Percentiles rank a stretch among this genome's conserved stretches.
Evolutionary conservation across 2,113 vertebrate genomes (phyloP).

Genomic region (Varanus salvator): DNA sequence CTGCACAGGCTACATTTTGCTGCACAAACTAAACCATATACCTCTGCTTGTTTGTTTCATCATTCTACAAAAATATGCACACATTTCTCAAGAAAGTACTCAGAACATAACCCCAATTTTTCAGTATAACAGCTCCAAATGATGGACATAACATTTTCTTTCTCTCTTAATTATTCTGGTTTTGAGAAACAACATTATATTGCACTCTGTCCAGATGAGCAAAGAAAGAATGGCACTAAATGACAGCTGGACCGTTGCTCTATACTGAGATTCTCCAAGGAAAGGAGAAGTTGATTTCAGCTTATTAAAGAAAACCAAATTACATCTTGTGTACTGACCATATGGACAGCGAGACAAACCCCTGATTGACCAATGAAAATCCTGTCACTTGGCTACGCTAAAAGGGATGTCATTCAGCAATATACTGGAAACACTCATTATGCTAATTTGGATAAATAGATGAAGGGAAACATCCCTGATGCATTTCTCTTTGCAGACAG

Average conservation of each 20-base stretch:
- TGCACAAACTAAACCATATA: not conserved
- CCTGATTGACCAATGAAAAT: slow-evolving; percentile 26
- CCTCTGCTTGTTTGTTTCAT: not conserved
- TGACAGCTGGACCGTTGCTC: slow-evolving; percentile 24
- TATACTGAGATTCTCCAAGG: slow-evolving; percentile 45
- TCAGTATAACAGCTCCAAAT: not conserved
- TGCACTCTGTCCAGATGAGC: slow-evolving; percentile 12
- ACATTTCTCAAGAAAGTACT: slow-evolving; percentile 25
- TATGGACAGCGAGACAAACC: slow-evolving; percentile 39
- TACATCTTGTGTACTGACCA: not conserved
- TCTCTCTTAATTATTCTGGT: slow-evolving; percentile 14
- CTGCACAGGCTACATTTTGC: not conserved
- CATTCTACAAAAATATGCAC: not conserved
- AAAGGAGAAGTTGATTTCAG: slow-evolving; percentile 33
- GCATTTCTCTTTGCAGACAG: slow-evolving; percentile 54
- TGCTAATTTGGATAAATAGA: slow-evolving; percentile 56
- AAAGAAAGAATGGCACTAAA: slow-evolving; percentile 21
- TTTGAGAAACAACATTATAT: slow-evolving; percentile 40
- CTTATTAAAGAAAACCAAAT: slow-evolving; percentile 50
- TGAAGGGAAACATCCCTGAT: slow-evolving; percentile 45
- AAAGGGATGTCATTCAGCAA: slow-evolving; percentile 41
- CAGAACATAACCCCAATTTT: not conserved
- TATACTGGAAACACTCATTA: slow-evolving; percentile 40
- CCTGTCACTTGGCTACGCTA: slow-evolving; percentile 27
- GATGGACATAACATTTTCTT: not conserved